Conservation (phyloP, 2,888 invertebrate species). For the Arge pagana region DNA sequence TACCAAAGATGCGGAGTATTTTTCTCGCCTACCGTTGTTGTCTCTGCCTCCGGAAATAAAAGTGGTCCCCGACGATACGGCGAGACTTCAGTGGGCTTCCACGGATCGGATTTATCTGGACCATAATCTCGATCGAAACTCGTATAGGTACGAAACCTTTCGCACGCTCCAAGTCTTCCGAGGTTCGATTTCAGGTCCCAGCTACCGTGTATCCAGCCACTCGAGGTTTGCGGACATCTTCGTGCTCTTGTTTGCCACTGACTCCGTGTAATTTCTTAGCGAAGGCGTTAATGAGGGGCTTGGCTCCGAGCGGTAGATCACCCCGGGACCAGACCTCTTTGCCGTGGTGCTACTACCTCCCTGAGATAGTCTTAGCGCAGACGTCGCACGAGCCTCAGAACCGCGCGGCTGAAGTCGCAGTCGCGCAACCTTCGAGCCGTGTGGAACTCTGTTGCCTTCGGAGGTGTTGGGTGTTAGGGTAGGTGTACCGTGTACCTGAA, state of each 20-base stretch:
- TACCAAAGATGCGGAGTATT: too few relatives aligned
- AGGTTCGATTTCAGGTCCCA: background rate
- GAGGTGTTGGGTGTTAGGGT: slow-evolving; percentile 47
- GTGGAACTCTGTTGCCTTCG: slow-evolving; percentile 1
- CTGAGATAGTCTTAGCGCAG: background rate
- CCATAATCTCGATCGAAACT: slow-evolving; percentile 49
- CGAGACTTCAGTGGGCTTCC: too few relatives aligned
- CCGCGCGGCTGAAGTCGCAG: slow-evolving; percentile 38
- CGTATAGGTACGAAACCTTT: background rate
- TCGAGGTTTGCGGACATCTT: slow-evolving; percentile 42
- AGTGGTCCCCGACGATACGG: too few relatives aligned
- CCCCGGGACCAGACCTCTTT: slow-evolving; percentile 34
- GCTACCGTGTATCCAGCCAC: slow-evolving; percentile 40
- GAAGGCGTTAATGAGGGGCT: slow-evolving; percentile 58
- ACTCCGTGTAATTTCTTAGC: slow-evolving; percentile 57
- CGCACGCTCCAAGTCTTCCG: slow-evolving; percentile 12
- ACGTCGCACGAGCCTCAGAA: slow-evolving; percentile 30
- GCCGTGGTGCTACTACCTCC: background rate
- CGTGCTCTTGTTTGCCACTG: slow-evolving; percentile 57
- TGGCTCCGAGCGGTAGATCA: slow-evolving; percentile 56
- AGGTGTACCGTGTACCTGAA: slow-evolving; percentile 56
- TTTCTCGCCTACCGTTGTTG: too few relatives aligned
- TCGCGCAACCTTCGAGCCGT: slow-evolving; percentile 18
- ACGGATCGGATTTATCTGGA: slow-evolving; percentile 37
- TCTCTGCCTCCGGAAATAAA: too few relatives aligned